Evolutionary conservation across 2,113 vertebrate genomes (phyloP).

Genomic region (Lamprologus tigripictilis): DNA sequence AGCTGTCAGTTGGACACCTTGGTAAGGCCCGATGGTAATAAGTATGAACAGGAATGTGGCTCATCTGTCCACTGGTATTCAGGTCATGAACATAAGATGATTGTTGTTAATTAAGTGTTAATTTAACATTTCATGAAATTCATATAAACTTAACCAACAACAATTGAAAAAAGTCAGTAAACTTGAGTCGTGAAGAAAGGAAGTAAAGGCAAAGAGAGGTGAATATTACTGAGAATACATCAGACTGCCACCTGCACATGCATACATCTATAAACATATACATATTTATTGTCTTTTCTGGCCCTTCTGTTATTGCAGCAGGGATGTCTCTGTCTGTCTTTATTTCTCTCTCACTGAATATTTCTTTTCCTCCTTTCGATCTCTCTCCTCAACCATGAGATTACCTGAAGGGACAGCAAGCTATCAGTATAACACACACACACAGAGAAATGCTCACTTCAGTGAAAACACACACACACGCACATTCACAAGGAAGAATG

Average conservation of each 20-base stretch:
- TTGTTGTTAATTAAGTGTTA: not conserved
- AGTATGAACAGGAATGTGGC: not conserved
- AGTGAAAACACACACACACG: not conserved
- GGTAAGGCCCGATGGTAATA: too few relatives aligned
- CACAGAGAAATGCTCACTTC: not conserved
- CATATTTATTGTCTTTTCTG: conserved; percentile 20
- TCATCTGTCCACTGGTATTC: not conserved
- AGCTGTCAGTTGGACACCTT: not conserved
- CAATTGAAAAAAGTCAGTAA: rapidly evolving
- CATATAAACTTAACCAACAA: not conserved
- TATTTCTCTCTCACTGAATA: conserved; percentile 5
- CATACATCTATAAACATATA: not conserved
- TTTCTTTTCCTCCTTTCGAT: not conserved
- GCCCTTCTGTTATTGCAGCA: not conserved
- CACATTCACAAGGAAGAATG: not conserved
- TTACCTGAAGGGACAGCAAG: conserved; percentile 42
- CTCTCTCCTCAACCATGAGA: conserved; percentile 49
- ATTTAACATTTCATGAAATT: not conserved
- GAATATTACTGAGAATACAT: not conserved
- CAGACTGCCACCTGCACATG: not conserved
- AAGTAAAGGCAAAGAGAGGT: not conserved
- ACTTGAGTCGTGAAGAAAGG: not conserved
- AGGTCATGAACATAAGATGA: not conserved
- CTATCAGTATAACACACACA: conserved; percentile 9
- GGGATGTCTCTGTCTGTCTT: not conserved